These are phyloP conservation scores for Hydraecia micacea DNA, from an alignment of 2,888 invertebrate genomes.

Conservation along the genomic window DNA sequence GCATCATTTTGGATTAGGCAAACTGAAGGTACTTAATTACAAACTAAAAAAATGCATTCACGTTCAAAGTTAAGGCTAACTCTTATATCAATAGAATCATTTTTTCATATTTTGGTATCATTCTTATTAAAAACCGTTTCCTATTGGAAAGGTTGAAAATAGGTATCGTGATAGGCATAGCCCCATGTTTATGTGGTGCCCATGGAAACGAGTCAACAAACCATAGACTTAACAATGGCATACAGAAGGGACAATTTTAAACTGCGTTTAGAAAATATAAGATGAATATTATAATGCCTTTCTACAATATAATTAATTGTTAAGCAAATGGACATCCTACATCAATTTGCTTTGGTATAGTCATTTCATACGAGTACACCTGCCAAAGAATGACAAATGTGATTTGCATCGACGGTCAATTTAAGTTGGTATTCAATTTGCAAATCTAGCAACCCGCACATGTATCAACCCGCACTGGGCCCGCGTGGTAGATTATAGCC, in stretches of 20 bases:
- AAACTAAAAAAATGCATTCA: not conserved
- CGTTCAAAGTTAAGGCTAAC: not conserved
- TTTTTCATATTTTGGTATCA: not conserved
- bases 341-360: not conserved
- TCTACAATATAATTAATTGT: not conserved
- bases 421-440: not conserved
- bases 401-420: not conserved
- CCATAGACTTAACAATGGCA: constrained; percentile 38
- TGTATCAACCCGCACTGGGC: not conserved
- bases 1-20: not conserved
- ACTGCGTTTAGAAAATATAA: not conserved
- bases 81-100: not conserved
- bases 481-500: too few species aligned
- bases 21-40: not conserved
- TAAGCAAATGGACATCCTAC: not conserved
- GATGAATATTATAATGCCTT: not conserved
- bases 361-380: not conserved
- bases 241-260: constrained; percentile 17
- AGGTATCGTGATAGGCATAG: constrained; percentile 13
- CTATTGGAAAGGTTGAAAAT: not conserved
- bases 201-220: constrained; percentile 60
- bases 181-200: constrained; percentile 36
- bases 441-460: not conserved
- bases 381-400: not conserved
- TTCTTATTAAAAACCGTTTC: not conserved